Evolutionary conservation across 2,113 vertebrate genomes (phyloP).

Genomic region (Protobothrops flavoviridis): DNA sequence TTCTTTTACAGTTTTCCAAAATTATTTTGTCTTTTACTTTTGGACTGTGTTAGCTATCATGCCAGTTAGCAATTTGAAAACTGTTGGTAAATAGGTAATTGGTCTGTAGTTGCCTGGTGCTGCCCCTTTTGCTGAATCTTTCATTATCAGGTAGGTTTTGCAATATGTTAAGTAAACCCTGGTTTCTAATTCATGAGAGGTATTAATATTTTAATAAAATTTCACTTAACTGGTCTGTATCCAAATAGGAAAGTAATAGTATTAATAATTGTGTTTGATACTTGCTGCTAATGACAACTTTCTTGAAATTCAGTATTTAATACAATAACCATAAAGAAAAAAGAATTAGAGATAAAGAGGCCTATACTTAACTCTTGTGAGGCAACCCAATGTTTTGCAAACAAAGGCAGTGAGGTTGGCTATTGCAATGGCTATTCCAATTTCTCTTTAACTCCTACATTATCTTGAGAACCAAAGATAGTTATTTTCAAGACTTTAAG

Average conservation of each 20-base stretch:
- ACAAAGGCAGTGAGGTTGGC: background rate
- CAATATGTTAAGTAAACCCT: background rate
- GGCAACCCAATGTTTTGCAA: background rate
- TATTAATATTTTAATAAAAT: background rate
- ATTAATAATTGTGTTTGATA: background rate
- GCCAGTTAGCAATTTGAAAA: no score
- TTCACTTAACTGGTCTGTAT: background rate
- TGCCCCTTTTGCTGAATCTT: background rate
- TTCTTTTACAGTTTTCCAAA: no score
- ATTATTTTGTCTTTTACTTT: no score
- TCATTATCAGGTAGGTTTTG: background rate
- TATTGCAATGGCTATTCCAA: background rate
- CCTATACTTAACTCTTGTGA: background rate
- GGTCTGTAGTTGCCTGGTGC: no score
- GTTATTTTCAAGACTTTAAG: background rate
- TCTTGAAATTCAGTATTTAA: background rate
- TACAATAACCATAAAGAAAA: background rate
- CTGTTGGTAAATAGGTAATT: no score
- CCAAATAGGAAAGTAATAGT: background rate
- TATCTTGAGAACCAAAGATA: background rate
- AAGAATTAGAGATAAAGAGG: background rate
- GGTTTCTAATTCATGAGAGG: background rate
- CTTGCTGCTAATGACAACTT: background rate
- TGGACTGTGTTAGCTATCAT: no score
- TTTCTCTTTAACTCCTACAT: background rate